Evolutionary conservation across 1,140 invertebrate genomes (phyloP).

Genomic region (Stratiolaelaps scimitus): DNA sequence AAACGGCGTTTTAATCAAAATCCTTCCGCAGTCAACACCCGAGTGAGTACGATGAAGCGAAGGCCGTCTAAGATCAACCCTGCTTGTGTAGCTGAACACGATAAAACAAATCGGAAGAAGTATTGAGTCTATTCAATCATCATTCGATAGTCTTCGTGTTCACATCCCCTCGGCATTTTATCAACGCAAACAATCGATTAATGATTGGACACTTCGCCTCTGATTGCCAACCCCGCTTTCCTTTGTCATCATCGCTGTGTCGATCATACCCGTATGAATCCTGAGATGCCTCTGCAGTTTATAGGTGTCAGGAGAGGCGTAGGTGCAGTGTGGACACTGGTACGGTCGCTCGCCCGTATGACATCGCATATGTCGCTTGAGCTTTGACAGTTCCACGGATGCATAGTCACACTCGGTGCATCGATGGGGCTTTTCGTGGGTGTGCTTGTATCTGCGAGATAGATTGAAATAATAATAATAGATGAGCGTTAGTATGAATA

Average conservation of each 20-base stretch:
- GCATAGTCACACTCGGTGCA: conserved; percentile 89
- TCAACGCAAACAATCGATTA: neutral
- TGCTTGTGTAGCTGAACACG: no score
- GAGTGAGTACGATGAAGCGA: no score
- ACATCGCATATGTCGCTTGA: conserved; percentile 80
- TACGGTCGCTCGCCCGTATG: conserved; percentile 74
- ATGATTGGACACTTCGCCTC: no score
- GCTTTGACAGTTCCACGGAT: conserved; percentile 80
- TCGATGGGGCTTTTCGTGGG: conserved; percentile 87
- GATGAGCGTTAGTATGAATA: neutral
- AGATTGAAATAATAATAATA: conserved; percentile 12
- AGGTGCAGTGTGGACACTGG: conserved; percentile 88
- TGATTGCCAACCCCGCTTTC: no score
- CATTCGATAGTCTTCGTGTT: no score
- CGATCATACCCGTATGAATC: conserved; percentile 45
- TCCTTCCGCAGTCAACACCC: no score
- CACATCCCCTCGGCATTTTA: conserved; percentile 25
- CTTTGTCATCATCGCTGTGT: conserved; percentile 8
- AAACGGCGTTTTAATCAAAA: no score
- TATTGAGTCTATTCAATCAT: no score
- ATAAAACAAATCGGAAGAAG: no score
- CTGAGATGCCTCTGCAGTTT: conserved; percentile 60
- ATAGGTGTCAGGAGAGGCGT: conserved; percentile 93
- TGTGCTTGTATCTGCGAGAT: conserved; percentile 59
- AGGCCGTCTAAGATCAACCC: no score